Conservation (phyloP, 1,140 invertebrate species). For the Hylaeus volcanicus region DNA sequence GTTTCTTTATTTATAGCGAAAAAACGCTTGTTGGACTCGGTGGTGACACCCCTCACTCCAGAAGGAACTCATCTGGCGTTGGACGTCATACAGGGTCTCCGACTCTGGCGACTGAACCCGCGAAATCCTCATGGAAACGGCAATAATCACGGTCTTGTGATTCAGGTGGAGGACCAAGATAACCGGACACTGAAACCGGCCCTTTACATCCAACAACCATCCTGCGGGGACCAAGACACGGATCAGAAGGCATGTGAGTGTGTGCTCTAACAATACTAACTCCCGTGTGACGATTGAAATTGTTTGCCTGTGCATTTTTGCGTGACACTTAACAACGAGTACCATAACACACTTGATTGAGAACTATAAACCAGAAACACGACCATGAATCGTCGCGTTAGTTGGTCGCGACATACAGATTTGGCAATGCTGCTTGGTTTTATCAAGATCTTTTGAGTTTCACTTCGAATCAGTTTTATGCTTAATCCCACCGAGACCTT, state of each 20-base stretch:
- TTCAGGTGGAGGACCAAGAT: slow-evolving; percentile 85
- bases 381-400: not conserved
- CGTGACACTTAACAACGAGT: slow-evolving; percentile 62
- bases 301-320: slow-evolving; percentile 52
- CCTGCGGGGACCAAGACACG: slow-evolving; percentile 72
- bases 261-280: slow-evolving; percentile 80
- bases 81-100: slow-evolving; percentile 72
- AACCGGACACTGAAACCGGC: slow-evolving; percentile 80
- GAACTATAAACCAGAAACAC: not conserved
- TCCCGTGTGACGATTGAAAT: slow-evolving; percentile 59
- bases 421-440: not conserved
- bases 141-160: slow-evolving; percentile 82
- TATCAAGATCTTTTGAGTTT: not conserved
- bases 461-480: too few relatives aligned
- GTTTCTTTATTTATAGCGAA: slow-evolving; percentile 73
- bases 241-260: slow-evolving; percentile 81
- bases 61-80: slow-evolving; percentile 73
- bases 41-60: slow-evolving; percentile 78
- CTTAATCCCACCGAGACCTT: not conserved
- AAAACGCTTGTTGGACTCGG: slow-evolving; percentile 81
- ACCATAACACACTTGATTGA: slow-evolving; percentile 42
- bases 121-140: slow-evolving; percentile 71
- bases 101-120: slow-evolving; percentile 70
- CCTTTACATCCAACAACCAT: slow-evolving; percentile 80
- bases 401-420: not conserved